Base-by-base conservation (phyloP, 2,797 vertebrate genomes). In the Pseudochromis fuscus region DNA sequence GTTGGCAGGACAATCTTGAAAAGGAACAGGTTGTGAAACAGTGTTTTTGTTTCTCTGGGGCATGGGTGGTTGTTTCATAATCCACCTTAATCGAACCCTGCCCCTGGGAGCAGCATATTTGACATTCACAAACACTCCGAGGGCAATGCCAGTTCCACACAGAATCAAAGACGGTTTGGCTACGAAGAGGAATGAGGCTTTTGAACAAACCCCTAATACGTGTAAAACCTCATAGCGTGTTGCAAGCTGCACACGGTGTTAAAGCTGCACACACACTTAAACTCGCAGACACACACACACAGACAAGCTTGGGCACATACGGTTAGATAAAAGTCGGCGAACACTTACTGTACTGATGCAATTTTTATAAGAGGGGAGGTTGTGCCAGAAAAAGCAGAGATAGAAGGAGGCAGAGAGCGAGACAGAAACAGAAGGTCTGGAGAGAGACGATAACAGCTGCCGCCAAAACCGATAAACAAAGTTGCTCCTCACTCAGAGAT, bases 241-340 rank as follows among this genome's bases (percentile, higher is more conserved):
- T 75, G 56, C 58, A 56, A 83, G 77, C 76, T 73, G 81, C 69
- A 77, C 68, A 40, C 35, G 0, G 57, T 31, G 63, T 60, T 58
- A 62, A 66, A 60, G 49, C 67, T 27, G 30, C 68, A 52, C 66
- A 53, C 44, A 77, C 63, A 53, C 28, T 45, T 13, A 55, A 30
- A 16, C 3, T 64, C 4, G 9, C 48, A 56, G 18, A 21, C 38
- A 25, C 48, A 19, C 27, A 37, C 57, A 67, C 1, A 1, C 58
- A 61, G 84, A 79, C 82, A 87, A 85, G 89, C 85, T 80, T 23
- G 81, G 86, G 85, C 88, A 86, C 86, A 90, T 76, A 63, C 16
- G 5, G 80, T 68, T 56, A 80, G 90, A 92, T 90, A 79, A 88
- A 86, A 84, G 72, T 67, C 46, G 44, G 53, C 75, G 67, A 70